phyloP scores from a whole-genome alignment of 2,797 vertebrate species.

The Hoplostethus mediterraneus region DNA sequence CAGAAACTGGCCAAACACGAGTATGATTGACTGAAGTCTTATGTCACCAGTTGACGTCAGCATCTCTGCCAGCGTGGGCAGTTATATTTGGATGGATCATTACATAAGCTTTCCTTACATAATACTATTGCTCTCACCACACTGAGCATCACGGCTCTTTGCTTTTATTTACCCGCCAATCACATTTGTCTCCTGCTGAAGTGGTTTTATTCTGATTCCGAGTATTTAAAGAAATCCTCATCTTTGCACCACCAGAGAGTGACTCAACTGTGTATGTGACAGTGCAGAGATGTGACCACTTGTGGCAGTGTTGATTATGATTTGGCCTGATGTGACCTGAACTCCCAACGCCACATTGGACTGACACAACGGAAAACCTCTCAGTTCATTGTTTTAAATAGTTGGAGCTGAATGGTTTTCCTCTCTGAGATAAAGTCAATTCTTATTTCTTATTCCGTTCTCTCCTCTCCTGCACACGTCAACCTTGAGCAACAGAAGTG shows the following conservation, averaged over 20 bases:
- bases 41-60: not conserved
- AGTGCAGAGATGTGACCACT: not conserved
- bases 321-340: not conserved
- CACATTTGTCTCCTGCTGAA: not conserved
- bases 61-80: not conserved
- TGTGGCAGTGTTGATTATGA: not conserved
- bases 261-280: too few species aligned
- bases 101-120: constrained; percentile 10
- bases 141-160: not conserved
- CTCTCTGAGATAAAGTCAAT: too few species aligned
- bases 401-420: too few species aligned
- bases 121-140: not conserved
- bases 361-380: too few species aligned
- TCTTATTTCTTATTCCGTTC: too few species aligned
- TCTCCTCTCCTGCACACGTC: too few species aligned
- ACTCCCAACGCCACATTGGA: not conserved
- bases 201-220: too few species aligned
- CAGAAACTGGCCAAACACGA: too few species aligned
- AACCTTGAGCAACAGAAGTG: too few species aligned
- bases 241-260: not conserved
- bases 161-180: not conserved
- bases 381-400: too few species aligned
- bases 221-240: too few species aligned
- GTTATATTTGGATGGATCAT: constrained; percentile 2
- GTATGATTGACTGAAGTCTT: too few species aligned